These are phyloP conservation scores for Chromis chromis DNA, from an alignment of 2,797 vertebrate species.

Conservation along the genomic window DNA sequence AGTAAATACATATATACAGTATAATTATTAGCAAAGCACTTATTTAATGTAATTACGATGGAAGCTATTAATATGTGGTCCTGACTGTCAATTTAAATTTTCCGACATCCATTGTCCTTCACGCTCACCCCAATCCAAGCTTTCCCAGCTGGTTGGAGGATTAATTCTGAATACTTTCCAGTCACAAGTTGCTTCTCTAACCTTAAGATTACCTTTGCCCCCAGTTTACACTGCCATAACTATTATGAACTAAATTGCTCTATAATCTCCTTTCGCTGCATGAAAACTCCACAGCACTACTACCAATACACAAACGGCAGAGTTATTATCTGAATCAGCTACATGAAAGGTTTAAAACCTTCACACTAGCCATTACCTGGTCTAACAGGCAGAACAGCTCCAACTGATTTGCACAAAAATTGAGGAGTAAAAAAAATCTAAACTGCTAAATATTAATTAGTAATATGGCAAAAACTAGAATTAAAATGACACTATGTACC, in stretches of 20 bases:
- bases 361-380: conserved; percentile 3
- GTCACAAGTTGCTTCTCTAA: conserved; percentile 57
- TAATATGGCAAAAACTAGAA: not conserved
- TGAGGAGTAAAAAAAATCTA: not conserved
- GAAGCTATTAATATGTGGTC: not conserved
- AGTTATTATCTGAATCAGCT: not conserved
- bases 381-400: not conserved
- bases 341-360: conserved; percentile 7
- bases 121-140: conserved; percentile 14
- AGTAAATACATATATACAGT: not conserved
- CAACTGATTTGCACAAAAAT: not conserved
- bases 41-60: not conserved
- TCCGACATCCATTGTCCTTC: not conserved
- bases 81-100: conserved; percentile 17
- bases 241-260: conserved; percentile 29
- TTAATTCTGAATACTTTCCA: conserved; percentile 49
- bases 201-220: conserved; percentile 45
- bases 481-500: not conserved
- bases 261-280: conserved; percentile 34
- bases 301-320: not conserved
- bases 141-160: conserved; percentile 32
- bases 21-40: not conserved
- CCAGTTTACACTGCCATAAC: conserved; percentile 16
- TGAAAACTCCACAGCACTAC: conserved; percentile 11
- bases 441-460: not conserved